These are phyloP conservation scores for Spodoptera exigua DNA, from an alignment of 2,888 invertebrate species.

Conservation along the genomic window DNA sequence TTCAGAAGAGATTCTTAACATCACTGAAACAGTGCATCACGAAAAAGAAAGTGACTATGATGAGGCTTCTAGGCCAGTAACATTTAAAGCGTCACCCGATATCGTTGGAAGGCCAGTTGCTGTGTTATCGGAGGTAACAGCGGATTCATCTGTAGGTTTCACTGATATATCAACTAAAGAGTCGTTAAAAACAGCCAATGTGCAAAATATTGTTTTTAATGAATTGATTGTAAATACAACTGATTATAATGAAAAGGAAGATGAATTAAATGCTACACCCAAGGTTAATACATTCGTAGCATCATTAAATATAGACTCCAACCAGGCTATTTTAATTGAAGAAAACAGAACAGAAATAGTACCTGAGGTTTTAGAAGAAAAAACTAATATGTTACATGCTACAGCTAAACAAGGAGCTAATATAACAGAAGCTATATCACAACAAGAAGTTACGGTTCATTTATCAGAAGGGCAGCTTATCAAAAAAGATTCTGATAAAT, in stretches of 20 bases:
- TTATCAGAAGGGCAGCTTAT: slow-evolving; percentile 79
- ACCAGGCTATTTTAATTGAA: slow-evolving; percentile 85
- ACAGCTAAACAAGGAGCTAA: slow-evolving; percentile 78
- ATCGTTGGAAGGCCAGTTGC: slow-evolving; percentile 87
- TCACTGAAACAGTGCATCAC: slow-evolving; percentile 77
- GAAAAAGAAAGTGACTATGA: slow-evolving; percentile 78
- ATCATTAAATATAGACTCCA: slow-evolving; percentile 71
- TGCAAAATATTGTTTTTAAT: slow-evolving; percentile 87
- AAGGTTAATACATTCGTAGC: slow-evolving; percentile 65
- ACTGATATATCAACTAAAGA: slow-evolving; percentile 55
- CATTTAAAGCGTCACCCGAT: slow-evolving; percentile 77
- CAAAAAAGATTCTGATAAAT: slow-evolving; percentile 61
- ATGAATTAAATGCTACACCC: slow-evolving; percentile 52
- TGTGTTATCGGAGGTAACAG: slow-evolving; percentile 82
- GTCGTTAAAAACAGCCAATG: slow-evolving; percentile 79
- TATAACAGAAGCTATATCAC: slow-evolving; percentile 89
- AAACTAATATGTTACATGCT: slow-evolving; percentile 64
- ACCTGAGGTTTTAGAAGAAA: slow-evolving; percentile 73
- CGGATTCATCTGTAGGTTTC: slow-evolving; percentile 77
- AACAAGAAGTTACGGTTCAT: slow-evolving; percentile 87
- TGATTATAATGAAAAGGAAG: slow-evolving; percentile 89
- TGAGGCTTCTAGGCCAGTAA: slow-evolving; percentile 54
- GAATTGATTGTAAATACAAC: slow-evolving; percentile 88
- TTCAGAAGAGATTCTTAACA: slow-evolving; percentile 68
- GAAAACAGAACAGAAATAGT: slow-evolving; percentile 85